Evolutionary conservation across 2,797 vertebrate species (phyloP).

Genomic region (Lophius americanus): DNA sequence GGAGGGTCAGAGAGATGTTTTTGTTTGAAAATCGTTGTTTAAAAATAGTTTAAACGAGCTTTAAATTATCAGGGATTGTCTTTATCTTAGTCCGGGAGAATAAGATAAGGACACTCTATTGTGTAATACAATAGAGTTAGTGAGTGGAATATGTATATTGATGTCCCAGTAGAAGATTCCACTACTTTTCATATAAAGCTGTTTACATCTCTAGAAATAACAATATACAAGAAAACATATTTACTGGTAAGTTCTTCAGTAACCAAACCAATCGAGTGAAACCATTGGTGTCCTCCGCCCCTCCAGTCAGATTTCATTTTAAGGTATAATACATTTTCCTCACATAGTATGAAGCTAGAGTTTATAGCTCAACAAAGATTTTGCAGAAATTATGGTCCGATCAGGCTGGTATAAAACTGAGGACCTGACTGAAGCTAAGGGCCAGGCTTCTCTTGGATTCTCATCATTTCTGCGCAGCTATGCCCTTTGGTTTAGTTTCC

Average conservation of each 20-base stretch:
- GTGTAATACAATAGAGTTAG: background rate
- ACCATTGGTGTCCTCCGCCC: background rate
- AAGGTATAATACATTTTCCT: slow-evolving; percentile 14
- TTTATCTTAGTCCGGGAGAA: background rate
- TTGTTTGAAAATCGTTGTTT: background rate
- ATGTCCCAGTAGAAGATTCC: background rate
- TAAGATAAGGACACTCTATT: slow-evolving; percentile 16
- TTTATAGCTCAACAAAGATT: slow-evolving; percentile 6
- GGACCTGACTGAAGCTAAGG: slow-evolving; percentile 7
- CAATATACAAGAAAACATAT: background rate
- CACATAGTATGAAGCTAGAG: background rate
- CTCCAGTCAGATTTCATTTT: background rate
- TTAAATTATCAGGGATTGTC: too few species aligned
- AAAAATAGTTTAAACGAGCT: too few species aligned
- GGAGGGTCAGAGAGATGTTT: background rate
- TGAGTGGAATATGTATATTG: background rate
- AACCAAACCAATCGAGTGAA: background rate
- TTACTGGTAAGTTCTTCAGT: background rate
- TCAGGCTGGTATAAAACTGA: slow-evolving; percentile 11
- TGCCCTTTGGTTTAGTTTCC: slow-evolving; percentile 47
- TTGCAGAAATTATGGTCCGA: slow-evolving; percentile 5
- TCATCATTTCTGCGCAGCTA: slow-evolving; percentile 46
- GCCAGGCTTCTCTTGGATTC: slow-evolving; percentile 18
- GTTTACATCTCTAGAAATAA: background rate
- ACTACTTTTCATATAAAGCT: background rate